These are phyloP conservation scores for Delphinus delphis DNA, from an alignment of 2,113 vertebrate genomes.

Conservation along the genomic window DNA sequence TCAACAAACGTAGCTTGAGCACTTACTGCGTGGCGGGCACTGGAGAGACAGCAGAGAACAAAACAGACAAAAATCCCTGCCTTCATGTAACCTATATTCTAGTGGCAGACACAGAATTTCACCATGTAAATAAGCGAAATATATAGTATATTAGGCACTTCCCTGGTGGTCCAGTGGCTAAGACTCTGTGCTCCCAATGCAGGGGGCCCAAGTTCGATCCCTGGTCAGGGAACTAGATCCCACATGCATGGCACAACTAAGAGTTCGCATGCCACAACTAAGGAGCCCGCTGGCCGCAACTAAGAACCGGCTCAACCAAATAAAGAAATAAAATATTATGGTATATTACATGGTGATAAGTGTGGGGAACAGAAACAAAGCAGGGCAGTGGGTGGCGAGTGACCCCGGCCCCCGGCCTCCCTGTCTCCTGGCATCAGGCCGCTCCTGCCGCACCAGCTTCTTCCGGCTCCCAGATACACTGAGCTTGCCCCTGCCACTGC, in stretches of 20 bases:
- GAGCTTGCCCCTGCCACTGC: background rate
- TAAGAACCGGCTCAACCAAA: too few species aligned
- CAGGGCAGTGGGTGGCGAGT: background rate
- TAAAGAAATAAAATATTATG: too few species aligned
- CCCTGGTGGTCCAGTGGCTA: too few species aligned
- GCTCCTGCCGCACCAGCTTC: background rate
- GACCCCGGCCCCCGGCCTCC: background rate
- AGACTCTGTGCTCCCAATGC: too few species aligned
- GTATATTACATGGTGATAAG: background rate
- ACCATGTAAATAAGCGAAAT: background rate
- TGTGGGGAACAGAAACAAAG: background rate
- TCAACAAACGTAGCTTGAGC: background rate
- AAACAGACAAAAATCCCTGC: background rate
- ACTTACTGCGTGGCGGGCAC: background rate
- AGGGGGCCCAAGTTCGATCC: too few species aligned
- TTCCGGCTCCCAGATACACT: background rate
- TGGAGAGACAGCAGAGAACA: background rate
- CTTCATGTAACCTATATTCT: background rate
- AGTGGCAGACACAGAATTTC: background rate
- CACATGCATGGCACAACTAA: too few species aligned
- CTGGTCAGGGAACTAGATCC: too few species aligned
- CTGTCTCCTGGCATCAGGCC: too few species aligned
- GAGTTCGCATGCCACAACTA: too few species aligned
- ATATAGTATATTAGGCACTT: too few species aligned
- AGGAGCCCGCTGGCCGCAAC: too few species aligned